Evolutionary conservation across 2,888 invertebrate species (phyloP).

Genomic region (Eudasyphora cyanicolor): DNA sequence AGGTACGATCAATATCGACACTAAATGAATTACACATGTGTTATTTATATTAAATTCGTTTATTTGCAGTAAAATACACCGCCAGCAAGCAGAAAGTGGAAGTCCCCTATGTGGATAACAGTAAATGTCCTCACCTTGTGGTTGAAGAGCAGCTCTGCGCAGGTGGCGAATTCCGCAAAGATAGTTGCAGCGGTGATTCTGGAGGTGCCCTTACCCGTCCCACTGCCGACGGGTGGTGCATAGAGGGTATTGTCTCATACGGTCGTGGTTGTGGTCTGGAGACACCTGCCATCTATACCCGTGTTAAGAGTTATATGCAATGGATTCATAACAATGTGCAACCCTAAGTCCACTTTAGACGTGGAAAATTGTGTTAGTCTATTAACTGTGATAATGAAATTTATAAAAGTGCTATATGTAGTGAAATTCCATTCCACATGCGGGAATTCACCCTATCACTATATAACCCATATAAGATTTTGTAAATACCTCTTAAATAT

Average conservation of each 20-base stretch:
- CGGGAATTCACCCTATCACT: no score
- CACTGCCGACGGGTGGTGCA: constrained; percentile 79
- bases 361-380: background rate
- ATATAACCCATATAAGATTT: no score
- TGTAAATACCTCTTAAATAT: no score
- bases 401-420: background rate
- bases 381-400: constrained; percentile 55
- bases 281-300: constrained; percentile 65
- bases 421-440: no score
- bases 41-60: background rate
- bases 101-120: constrained; percentile 62
- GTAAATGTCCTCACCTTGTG: constrained; percentile 57
- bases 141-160: constrained; percentile 82
- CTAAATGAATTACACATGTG: background rate
- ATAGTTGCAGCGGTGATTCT: constrained; percentile 87
- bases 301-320: constrained; percentile 60
- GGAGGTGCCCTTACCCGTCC: constrained; percentile 86
- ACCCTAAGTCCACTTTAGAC: constrained; percentile 31
- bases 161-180: constrained; percentile 83
- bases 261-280: constrained; percentile 83
- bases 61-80: constrained; percentile 49
- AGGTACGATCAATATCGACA: no score
- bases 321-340: constrained; percentile 66
- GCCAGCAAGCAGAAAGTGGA: constrained; percentile 59
- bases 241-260: constrained; percentile 84